Conservation (phyloP, 2,888 invertebrate genomes). For the Erannis defoliaria region DNA sequence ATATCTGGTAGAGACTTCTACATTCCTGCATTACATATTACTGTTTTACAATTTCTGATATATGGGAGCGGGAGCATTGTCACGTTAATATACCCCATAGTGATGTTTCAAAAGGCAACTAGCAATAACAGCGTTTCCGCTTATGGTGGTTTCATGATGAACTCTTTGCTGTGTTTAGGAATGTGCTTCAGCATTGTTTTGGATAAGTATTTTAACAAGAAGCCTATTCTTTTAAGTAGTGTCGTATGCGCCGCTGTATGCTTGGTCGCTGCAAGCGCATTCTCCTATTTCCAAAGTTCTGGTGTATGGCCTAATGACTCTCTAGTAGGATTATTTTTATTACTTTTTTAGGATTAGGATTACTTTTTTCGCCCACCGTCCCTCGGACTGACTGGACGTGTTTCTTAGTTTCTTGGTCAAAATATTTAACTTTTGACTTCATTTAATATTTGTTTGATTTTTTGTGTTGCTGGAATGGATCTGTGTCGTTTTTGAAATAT, state of each 20-base stretch:
- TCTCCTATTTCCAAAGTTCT: conserved; percentile 7
- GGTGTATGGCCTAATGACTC: conserved; percentile 9
- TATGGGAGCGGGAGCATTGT: conserved; percentile 15
- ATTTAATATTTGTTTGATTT: too few relatives aligned
- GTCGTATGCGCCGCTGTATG: background rate
- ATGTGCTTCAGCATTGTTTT: background rate
- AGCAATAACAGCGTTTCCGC: background rate
- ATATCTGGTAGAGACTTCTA: conserved; percentile 15
- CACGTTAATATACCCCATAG: conserved; percentile 15
- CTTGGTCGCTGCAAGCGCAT: conserved; percentile 1
- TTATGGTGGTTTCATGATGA: conserved; percentile 13
- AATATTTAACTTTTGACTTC: too few relatives aligned
- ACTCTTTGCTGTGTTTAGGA: conserved; percentile 6
- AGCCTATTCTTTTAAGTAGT: conserved; percentile 6
- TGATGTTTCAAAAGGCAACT: conserved; percentile 11
- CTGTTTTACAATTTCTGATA: background rate
- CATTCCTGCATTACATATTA: conserved; percentile 9
- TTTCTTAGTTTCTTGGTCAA: too few relatives aligned
- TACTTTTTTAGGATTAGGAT: conserved; percentile 47
- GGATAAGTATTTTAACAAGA: conserved; percentile 13
- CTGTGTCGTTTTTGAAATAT: too few relatives aligned
- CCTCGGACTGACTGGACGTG: too few relatives aligned
- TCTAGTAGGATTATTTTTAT: conserved; percentile 6
- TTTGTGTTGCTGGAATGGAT: too few relatives aligned
- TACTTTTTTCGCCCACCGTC: too few relatives aligned